phyloP scores from a whole-genome alignment of 2,888 invertebrate species.

The Catocala nupta region DNA sequence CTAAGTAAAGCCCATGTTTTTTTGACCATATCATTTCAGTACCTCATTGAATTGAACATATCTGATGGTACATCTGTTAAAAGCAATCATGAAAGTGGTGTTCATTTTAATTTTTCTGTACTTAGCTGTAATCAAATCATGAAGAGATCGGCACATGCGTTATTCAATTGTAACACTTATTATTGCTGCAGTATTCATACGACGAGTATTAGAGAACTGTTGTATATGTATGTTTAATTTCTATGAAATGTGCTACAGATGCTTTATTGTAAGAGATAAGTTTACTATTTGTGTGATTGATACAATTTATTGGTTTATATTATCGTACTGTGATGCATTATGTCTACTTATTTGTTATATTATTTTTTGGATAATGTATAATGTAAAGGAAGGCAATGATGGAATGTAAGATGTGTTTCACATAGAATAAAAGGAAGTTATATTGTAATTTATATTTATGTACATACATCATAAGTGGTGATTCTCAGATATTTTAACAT shows the following conservation, averaged over 20 bases:
- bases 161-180: slow-evolving; percentile 20
- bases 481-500: slow-evolving; percentile 22
- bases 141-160: slow-evolving; percentile 12
- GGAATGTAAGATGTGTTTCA: slow-evolving; percentile 25
- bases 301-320: slow-evolving; percentile 51
- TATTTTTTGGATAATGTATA: slow-evolving; percentile 36
- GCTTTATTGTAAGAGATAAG: slow-evolving; percentile 43
- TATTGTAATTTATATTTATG: slow-evolving; percentile 24
- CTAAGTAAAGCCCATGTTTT: not conserved
- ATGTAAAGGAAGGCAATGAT: slow-evolving; percentile 35
- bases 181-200: slow-evolving; percentile 44
- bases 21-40: slow-evolving; percentile 47
- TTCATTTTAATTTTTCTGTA: slow-evolving; percentile 30
- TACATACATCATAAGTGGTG: slow-evolving; percentile 24
- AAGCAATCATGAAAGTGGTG: slow-evolving; percentile 36
- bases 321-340: slow-evolving; percentile 67
- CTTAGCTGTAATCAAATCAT: slow-evolving; percentile 24
- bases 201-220: slow-evolving; percentile 46
- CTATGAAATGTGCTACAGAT: slow-evolving; percentile 46
- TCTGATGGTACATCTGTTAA: slow-evolving; percentile 36
- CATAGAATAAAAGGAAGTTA: slow-evolving; percentile 39
- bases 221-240: slow-evolving; percentile 19
- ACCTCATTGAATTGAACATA: slow-evolving; percentile 51
- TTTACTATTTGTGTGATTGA: slow-evolving; percentile 48
- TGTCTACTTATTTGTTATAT: slow-evolving; percentile 67